These are phyloP conservation scores for Smithornis capensis DNA, from an alignment of 2,113 vertebrate genomes.

Conservation along the genomic window DNA sequence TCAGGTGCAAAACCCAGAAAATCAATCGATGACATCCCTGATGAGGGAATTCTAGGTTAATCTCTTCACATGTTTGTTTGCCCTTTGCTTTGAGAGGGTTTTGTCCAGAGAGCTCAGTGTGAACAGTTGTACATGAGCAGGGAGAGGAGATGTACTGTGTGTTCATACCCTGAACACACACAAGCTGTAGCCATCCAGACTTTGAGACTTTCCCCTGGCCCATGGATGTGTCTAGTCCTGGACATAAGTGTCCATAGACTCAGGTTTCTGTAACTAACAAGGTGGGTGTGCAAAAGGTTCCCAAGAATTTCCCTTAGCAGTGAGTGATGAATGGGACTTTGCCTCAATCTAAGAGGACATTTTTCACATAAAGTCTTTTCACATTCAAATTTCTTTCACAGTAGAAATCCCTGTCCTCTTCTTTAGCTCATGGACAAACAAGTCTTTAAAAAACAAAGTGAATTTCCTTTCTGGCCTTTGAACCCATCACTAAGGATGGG, in stretches of 20 bases:
- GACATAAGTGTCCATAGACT: not conserved
- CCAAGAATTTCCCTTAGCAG: not conserved
- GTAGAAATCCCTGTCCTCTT: not conserved
- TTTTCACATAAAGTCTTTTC: not conserved
- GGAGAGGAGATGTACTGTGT: fast-evolving
- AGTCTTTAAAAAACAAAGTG: not conserved
- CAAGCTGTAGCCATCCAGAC: not conserved
- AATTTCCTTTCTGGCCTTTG: not conserved
- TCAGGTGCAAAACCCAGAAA: fast-evolving
- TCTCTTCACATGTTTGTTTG: not conserved
- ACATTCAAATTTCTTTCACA: not conserved
- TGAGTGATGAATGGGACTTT: not conserved
- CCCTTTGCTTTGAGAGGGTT: not conserved
- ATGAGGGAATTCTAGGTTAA: fast-evolving
- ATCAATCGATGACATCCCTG: fast-evolving
- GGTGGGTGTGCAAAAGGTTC: not conserved
- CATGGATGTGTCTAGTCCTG: not conserved
- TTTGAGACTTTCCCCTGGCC: not conserved
- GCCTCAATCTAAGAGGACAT: not conserved
- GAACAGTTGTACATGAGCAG: not conserved
- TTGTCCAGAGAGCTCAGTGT: not conserved
- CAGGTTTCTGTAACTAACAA: not conserved
- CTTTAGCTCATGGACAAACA: not conserved
- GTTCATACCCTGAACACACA: not conserved
- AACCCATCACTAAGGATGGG: not conserved